Evolutionary conservation across 2,113 vertebrate genomes (phyloP), one percentile per base, ranked within the genome.

Genomic region (Dolichallabes microphthalmus): DNA sequence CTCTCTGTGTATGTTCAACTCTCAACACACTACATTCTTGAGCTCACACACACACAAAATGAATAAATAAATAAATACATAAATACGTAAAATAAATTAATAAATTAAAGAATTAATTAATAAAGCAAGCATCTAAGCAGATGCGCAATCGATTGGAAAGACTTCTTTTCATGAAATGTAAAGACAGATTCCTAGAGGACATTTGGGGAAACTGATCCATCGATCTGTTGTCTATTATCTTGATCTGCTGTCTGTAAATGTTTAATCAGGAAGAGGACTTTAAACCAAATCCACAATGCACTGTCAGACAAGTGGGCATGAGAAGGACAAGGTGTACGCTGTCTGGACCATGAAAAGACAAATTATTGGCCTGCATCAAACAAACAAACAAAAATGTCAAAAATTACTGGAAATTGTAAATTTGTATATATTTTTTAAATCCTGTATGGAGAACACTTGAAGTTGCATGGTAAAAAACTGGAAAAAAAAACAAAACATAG

Each of bases 1-100:
- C 88, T 83, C 80, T 66, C 85, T 82, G 75, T 89, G 88, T 32
- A n/a, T n/a, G 79, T 68, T 69, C 64, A 60, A 77, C 25, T 76
- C 14, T 55, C 53, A 81, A 79, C 71, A 55, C 66, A 88, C 80
- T 73, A 12, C 74, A 83, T 60, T 80, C 52, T 32, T 68, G 88
- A 89, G 74, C 30, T 61, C 74, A 71, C 20, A 73, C 2, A 66
- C 13, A 66, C 30, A 66, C 20, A 52, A 14, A 27, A 50, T 39
- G 30, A 17, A 27, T 25, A 85, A 77, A 63, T 20, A 58, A 9
- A 69, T 15, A 35, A 11, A 68, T 6, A 39, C n/a, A n/a, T n/a
- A n/a, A n/a, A n/a, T n/a, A n/a, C n/a, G n/a, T n/a, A n/a, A n/a
- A n/a, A n/a, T n/a, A 14, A 27, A 50, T 39, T 30, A 17, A 27